Percentiles rank a stretch among this genome's conserved stretches.
Conservation (phyloP, 2,797 vertebrate species). For the Alauda arvensis region DNA sequence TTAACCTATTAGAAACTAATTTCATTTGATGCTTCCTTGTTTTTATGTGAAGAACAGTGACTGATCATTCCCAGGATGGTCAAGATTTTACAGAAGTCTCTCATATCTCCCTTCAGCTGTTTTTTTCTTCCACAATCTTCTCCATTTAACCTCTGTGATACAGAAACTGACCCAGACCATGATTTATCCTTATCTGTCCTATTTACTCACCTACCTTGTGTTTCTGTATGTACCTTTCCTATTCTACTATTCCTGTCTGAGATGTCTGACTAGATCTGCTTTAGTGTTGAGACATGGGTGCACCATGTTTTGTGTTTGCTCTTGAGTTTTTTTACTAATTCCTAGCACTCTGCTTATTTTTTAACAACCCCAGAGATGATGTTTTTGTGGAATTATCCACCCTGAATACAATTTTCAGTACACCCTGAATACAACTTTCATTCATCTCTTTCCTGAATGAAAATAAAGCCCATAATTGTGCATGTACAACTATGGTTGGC, state of each 20-base stretch:
- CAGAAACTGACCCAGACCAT: background rate
- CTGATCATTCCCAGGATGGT: background rate
- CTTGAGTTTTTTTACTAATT: background rate
- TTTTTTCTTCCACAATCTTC: background rate
- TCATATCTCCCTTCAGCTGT: background rate
- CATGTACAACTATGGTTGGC: background rate
- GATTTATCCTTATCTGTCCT: background rate
- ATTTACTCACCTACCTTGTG: background rate
- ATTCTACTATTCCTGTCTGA: background rate
- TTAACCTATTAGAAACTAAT: background rate
- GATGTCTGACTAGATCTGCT: background rate
- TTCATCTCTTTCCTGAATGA: background rate
- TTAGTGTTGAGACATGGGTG: background rate
- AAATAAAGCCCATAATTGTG: background rate
- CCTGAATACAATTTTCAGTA: too few species aligned
- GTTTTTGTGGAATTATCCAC: background rate
- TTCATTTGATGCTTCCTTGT: background rate
- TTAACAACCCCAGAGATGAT: background rate
- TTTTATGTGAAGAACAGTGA: background rate
- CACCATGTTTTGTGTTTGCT: background rate
- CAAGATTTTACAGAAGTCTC: background rate
- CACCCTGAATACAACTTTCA: background rate
- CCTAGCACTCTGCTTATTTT: background rate
- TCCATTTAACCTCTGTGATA: background rate
- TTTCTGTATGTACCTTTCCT: background rate